Conservation (phyloP, 2,113 vertebrate species). For the Dryoscopus gambensis region DNA sequence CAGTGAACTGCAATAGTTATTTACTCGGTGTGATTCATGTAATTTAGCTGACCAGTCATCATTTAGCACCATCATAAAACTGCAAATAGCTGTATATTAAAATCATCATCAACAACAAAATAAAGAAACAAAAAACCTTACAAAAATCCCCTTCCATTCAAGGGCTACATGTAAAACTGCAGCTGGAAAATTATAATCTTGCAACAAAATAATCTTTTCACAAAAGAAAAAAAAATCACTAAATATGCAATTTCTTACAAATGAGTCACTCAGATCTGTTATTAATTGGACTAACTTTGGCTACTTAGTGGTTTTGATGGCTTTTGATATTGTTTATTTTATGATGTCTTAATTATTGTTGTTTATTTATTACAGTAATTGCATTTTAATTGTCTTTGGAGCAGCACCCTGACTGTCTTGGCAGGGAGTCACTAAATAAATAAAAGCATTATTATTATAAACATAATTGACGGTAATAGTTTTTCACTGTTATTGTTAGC, state of each 20-base stretch:
- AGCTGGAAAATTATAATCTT: neutral
- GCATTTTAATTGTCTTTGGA: slow-evolving; percentile 64
- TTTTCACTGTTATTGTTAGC: slow-evolving; percentile 1
- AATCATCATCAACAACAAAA: neutral
- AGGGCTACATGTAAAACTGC: neutral
- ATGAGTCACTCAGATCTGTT: slow-evolving; percentile 29
- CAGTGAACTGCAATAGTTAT: neutral
- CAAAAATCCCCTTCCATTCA: neutral
- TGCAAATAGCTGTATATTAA: neutral
- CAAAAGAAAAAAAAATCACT: neutral
- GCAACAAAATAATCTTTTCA: neutral
- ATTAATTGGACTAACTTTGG: slow-evolving; percentile 41
- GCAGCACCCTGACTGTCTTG: slow-evolving; percentile 17
- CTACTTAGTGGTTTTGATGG: slow-evolving; percentile 32
- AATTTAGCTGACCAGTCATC: neutral
- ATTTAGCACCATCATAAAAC: neutral
- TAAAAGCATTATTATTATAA: slow-evolving; percentile 62
- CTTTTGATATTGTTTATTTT: slow-evolving; percentile 56
- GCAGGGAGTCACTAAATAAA: slow-evolving; percentile 55
- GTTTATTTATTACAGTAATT: slow-evolving; percentile 62
- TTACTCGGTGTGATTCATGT: neutral
- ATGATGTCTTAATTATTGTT: slow-evolving; percentile 48
- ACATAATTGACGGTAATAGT: slow-evolving; percentile 11
- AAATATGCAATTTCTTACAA: neutral
- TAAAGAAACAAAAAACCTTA: too few relatives aligned